These are phyloP conservation scores for Cryptus viduatorius DNA, from an alignment of 2,888 invertebrate genomes.

Conservation along the genomic window DNA sequence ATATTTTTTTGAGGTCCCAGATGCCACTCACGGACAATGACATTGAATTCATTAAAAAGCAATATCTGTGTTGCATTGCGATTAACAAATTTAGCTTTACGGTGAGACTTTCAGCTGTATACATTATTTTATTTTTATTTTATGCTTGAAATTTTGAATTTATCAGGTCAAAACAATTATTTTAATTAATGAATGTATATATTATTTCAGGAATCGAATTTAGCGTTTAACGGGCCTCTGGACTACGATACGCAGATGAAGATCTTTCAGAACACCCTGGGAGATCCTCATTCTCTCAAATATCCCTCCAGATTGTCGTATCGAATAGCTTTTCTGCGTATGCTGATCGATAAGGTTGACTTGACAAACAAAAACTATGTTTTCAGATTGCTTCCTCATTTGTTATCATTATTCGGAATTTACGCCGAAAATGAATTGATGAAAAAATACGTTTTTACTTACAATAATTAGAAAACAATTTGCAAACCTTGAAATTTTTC, in stretches of 20 bases:
- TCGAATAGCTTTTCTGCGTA: slow-evolving; percentile 87
- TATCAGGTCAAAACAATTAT: slow-evolving; percentile 2
- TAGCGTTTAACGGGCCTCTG: slow-evolving; percentile 31
- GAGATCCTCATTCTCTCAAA: slow-evolving; percentile 85
- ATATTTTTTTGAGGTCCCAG: neutral
- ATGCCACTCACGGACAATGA: slow-evolving; percentile 52
- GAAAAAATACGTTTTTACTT: too few relatives aligned
- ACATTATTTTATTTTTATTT: slow-evolving; percentile 5
- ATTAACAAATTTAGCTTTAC: slow-evolving; percentile 74
- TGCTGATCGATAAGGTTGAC: slow-evolving; percentile 60
- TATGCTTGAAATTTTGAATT: neutral
- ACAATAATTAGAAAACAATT: too few relatives aligned
- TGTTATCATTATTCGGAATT: too few relatives aligned
- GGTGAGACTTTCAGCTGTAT: slow-evolving; percentile 68
- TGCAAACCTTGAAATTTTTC: too few relatives aligned
- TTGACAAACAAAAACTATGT: too few relatives aligned
- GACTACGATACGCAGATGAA: slow-evolving; percentile 85
- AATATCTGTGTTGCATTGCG: slow-evolving; percentile 79
- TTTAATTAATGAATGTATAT: slow-evolving; percentile 16
- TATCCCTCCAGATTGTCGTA: slow-evolving; percentile 89
- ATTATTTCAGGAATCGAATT: slow-evolving; percentile 44
- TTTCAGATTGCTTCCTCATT: too few relatives aligned
- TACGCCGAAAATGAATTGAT: too few relatives aligned
- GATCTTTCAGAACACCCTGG: slow-evolving; percentile 87
- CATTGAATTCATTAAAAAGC: slow-evolving; percentile 71